Evolutionary conservation across 1,140 invertebrate genomes (phyloP), one percentile per base, ranked within the genome.

Genomic region (Neotoxoptera formosana): DNA sequence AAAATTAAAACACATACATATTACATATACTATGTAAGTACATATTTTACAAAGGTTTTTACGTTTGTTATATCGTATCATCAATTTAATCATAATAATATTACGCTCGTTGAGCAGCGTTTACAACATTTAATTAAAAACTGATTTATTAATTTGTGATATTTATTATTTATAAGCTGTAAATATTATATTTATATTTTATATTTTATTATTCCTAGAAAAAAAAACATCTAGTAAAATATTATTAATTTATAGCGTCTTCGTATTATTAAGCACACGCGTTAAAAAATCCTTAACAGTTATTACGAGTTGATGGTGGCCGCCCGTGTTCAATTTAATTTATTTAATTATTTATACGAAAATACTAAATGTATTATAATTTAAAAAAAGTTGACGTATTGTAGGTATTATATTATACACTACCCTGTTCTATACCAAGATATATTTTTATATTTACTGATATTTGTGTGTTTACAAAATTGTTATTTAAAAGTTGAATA

Each of bases 391-490:
- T 56, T 21, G 88, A 53, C 88, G 34, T 56, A 25, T 41, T 86
- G 36, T 41, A 83, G 21, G 7, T 23, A 83, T 21, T 36, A 83
- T 41, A 83, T 83, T 84, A 84, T 41, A 41, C 30, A 17, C 30
- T 14, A 76, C n/a, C 14, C 60, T 4, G 6, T 76, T 41, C 41
- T 84, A 30, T 41, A 84, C 36, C 21, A 9, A 41, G 41, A 84
- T 84, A 84, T 76, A 76, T 84, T 84, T 45, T 84, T 84, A 41
- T 34, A 51, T 47, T 41, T 86, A 86, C 86, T 21, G 30, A 88
- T 30, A 88, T n/a, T n/a, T 84, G 41, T 87, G 25, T 45, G 25
- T 47, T 88, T 88, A 51, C 17, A 88, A 88, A 47, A 86, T 51
- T 88, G n/a, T 51, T 56, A 23, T 56, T 89, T 41, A 51, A 53